A percentile compares a stretch with the other conserved stretches of the same genome.
phyloP scores from a whole-genome alignment of 2,888 invertebrate genomes.

The Xylota segnis region DNA sequence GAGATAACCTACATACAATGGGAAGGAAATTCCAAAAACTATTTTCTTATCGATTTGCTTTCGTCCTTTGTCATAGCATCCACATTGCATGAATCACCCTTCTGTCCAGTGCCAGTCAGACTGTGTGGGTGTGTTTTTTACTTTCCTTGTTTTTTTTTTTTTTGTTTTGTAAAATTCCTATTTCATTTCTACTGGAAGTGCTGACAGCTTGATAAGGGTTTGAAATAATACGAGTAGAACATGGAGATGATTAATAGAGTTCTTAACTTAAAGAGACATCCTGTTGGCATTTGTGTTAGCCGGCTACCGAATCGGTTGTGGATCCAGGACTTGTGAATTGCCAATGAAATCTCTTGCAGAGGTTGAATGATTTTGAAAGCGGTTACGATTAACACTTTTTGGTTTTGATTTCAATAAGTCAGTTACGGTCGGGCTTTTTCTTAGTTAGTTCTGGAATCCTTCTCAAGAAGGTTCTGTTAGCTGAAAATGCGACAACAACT shows the following conservation, averaged over 20 bases:
- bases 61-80: not conserved
- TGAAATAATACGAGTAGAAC: conserved; percentile 76
- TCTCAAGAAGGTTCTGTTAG: too few relatives aligned
- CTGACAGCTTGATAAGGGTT: conserved; percentile 76
- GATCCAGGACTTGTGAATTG: too few relatives aligned
- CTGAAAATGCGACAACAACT: too few relatives aligned
- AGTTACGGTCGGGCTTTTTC: too few relatives aligned
- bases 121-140: too few relatives aligned
- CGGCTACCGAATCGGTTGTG: too few relatives aligned
- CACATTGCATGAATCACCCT: not conserved
- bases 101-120: not conserved
- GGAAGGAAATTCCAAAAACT: not conserved
- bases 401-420: too few relatives aligned
- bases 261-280: conserved; percentile 75
- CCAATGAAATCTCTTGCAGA: too few relatives aligned
- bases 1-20: not conserved
- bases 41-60: not conserved
- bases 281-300: conserved; percentile 30
- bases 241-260: conserved; percentile 76
- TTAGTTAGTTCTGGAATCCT: too few relatives aligned
- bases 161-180: not conserved
- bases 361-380: too few relatives aligned
- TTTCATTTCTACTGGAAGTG: not conserved
- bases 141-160: too few relatives aligned
- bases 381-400: too few relatives aligned